Evolutionary conservation across 2,888 invertebrate species (phyloP), one percentile per base, ranked within the genome.

Genomic region (Epiblema foenella): DNA sequence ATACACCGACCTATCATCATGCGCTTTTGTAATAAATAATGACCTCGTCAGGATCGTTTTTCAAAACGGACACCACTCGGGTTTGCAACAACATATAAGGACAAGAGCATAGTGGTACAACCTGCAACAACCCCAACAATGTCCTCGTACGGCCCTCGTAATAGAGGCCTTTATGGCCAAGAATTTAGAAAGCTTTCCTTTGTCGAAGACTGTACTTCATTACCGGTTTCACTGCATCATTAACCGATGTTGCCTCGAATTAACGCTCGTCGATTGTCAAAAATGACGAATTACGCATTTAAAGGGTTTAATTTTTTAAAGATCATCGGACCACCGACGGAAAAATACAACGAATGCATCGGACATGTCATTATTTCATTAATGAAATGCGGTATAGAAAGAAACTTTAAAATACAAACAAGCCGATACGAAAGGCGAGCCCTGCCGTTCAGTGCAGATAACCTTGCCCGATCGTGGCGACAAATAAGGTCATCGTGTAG

Each of bases 11-110:
- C 84, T 85, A 88, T 87, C 85, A 85, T 84, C 83, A 81, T 85
- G 84, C 83, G 84, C 85, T 86, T 87, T 86, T 85, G 86, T 81
- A 88, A 89, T 89, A 87, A 90, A 86, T 89, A 87, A 89, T 85
- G 84, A 79, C 79, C 79, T 79, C 81, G 81, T 80, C 81, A 81
- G 81, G 77, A 85, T 82, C 85, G 83, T 85, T 87, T 87, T 86
- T 87, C 82, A 85, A 87, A 85, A 84, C 82, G 81, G 78, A 77
- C 83, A 67, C 75, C 74, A 78, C 68, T 74, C 79, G 80, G 77
- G 76, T 79, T 77, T 81, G 74, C 70, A 83, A 81, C 86, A 83
- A 82, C 85, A 87, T 88, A 89, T 88, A 89, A 85, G 83, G 76
- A 77, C 79, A 82, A 78, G 78, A 33, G 33, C 33, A 33, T 33